Base-by-base conservation (phyloP, 2,797 vertebrate genomes). In the Sarcoramphus papa region DNA sequence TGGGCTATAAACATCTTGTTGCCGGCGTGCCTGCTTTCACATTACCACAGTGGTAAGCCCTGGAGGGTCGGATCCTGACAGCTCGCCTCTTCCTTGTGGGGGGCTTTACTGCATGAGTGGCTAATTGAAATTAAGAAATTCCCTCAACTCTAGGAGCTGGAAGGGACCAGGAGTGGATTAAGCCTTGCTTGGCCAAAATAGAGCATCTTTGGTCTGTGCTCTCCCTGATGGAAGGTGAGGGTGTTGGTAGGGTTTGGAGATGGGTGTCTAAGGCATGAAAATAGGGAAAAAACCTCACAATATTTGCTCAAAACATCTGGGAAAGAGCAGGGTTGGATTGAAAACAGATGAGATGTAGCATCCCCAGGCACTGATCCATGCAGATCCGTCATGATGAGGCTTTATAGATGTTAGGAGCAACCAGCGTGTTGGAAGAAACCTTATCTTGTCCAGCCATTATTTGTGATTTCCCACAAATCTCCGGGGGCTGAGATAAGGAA, bases 391-490 rank as follows among this genome's bases (percentile, higher is more conserved):
- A 28, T 0, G 4, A 9, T 8, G 57, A 31, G 53, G 31, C 23
- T 81, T 92, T 68, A 31, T 47, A 43, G 65, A 81, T 8, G 25
- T 51, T 72, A 8, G 35, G 57, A 91, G 33, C 48, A 48, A 40
- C 40, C 22, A 62, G 50, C 0, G 0, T 14, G 41, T 63, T 85
- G 81, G 70, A 72, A 88, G 76, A 80, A 74, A 14, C 35, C 68
- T 85, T 91, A 86, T 92, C 91, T 93, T 45, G 72, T 50, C 85
- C 64, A 65, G 57, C 37, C 5, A 2, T 68, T 97, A 77, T 72
- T 73, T 69, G 59, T 68, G 65, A 69, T 92, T 85, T 83, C 69
- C 83, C 78, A 53, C 83, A 84, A 45, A 95, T 92, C 90, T 91
- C 72, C 6, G 1, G 45, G 72, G 69, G 15, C 65, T 19, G 59